These are phyloP conservation scores for Venturia canescens DNA, from an alignment of 1,140 invertebrate genomes.

Conservation along the genomic window DNA sequence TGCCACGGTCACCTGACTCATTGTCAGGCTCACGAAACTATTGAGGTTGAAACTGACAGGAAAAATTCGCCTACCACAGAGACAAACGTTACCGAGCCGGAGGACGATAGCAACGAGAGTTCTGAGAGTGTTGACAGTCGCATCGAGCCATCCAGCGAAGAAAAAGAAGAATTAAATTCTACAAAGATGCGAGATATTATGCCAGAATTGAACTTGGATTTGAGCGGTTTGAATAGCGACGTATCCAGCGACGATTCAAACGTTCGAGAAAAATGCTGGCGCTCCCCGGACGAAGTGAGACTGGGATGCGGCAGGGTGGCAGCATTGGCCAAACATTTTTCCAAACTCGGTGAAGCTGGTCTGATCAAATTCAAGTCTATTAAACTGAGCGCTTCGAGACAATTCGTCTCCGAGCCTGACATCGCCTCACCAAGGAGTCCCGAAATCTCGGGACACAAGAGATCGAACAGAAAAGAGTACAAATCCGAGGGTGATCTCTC, in stretches of 20 bases:
- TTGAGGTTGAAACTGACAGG: background rate
- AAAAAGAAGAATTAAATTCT: conserved; percentile 43
- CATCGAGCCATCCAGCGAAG: conserved; percentile 10
- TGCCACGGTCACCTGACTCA: conserved; percentile 42
- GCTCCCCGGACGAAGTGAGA: conserved; percentile 80
- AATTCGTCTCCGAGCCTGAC: conserved; percentile 72
- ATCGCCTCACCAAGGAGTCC: conserved; percentile 62
- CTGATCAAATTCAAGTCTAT: conserved; percentile 70
- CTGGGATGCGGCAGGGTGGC: conserved; percentile 80
- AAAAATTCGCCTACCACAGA: background rate
- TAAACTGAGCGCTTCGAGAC: conserved; percentile 58
- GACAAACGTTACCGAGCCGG: background rate
- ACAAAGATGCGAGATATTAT: conserved; percentile 60
- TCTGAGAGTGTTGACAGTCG: conserved; percentile 48
- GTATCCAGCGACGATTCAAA: conserved; percentile 72
- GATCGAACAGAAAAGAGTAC: conserved; percentile 47
- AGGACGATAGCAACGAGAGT: conserved; percentile 39
- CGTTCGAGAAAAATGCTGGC: conserved; percentile 78
- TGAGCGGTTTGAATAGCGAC: conserved; percentile 70
- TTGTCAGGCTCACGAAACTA: conserved; percentile 29
- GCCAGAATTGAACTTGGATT: conserved; percentile 70
- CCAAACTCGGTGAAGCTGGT: conserved; percentile 73
- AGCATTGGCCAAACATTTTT: conserved; percentile 80
- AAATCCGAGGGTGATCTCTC: conserved; percentile 67
- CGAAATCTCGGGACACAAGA: conserved; percentile 36